These are phyloP conservation scores for Rhopalosiphum maidis DNA, from an alignment of 1,140 invertebrate genomes.

Conservation along the genomic window DNA sequence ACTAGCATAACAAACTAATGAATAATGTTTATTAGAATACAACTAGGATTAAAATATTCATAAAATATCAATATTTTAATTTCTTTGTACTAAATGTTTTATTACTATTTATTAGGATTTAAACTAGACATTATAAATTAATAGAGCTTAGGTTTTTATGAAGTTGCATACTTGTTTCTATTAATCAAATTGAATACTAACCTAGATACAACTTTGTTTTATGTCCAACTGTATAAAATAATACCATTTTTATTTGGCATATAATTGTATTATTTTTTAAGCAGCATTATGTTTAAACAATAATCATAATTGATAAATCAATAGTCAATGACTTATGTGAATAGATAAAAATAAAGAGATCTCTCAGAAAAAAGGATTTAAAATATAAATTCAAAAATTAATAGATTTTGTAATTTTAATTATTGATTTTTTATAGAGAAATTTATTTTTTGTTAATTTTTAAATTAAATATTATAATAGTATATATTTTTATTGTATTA, in stretches of 20 bases:
- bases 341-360: too few species aligned
- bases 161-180: background rate
- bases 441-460: background rate
- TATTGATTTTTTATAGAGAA: background rate
- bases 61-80: background rate
- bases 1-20: background rate
- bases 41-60: background rate
- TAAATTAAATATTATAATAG: background rate
- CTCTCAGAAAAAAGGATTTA: too few species aligned
- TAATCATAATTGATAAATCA: too few species aligned
- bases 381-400: background rate
- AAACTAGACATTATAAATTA: background rate
- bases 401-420: background rate
- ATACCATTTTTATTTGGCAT: background rate
- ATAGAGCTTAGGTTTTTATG: background rate
- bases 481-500: background rate
- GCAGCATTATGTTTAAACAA: background rate
- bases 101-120: background rate
- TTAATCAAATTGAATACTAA: background rate
- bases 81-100: background rate
- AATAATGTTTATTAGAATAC: background rate
- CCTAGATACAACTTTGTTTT: background rate
- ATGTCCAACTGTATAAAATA: background rate
- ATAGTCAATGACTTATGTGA: too few species aligned
- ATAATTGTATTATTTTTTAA: background rate